phyloP scores from a whole-genome alignment of 2,113 vertebrate species.

The Heterochromis multidens region DNA sequence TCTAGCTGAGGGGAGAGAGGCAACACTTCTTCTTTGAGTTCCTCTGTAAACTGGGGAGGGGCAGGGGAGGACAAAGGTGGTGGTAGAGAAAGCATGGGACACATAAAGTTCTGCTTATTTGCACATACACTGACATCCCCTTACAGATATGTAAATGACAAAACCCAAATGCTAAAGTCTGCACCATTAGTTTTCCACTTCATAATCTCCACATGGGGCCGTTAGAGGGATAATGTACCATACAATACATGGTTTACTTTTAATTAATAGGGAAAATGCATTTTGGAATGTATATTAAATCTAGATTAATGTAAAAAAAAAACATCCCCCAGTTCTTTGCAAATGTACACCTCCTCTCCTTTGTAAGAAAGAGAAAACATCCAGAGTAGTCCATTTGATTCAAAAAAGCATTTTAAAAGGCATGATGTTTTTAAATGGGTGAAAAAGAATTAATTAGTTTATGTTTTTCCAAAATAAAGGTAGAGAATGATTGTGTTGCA shows the following conservation, averaged over 20 bases:
- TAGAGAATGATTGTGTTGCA: neutral
- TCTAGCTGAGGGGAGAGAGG: conserved; percentile 86
- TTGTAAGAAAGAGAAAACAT: conserved; percentile 60
- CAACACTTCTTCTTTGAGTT: conserved; percentile 76
- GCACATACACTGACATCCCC: conserved; percentile 89
- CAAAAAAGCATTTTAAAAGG: conserved; percentile 57
- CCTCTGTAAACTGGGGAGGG: conserved; percentile 73
- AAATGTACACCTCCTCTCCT: conserved; percentile 71
- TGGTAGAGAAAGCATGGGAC: conserved; percentile 73
- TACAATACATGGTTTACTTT: conserved; percentile 99
- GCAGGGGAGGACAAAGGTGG: neutral
- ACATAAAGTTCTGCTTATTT: conserved; percentile 91
- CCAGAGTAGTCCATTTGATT: conserved; percentile 20
- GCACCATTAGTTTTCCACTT: conserved; percentile 99
- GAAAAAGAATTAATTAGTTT: conserved; percentile 25
- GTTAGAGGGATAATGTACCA: conserved; percentile 99
- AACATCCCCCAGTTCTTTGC: conserved; percentile 76
- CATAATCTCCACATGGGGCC: conserved; percentile 99
- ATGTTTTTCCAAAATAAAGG: conserved; percentile 25
- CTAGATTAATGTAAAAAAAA: conserved; percentile 88
- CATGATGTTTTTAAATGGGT: conserved; percentile 58
- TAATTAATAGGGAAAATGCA: conserved; percentile 96
- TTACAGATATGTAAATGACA: conserved; percentile 95
- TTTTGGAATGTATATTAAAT: conserved; percentile 97
- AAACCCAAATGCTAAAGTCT: conserved; percentile 98